Conservation (phyloP, 2,888 invertebrate genomes). For the Tinea semifulvella region DNA sequence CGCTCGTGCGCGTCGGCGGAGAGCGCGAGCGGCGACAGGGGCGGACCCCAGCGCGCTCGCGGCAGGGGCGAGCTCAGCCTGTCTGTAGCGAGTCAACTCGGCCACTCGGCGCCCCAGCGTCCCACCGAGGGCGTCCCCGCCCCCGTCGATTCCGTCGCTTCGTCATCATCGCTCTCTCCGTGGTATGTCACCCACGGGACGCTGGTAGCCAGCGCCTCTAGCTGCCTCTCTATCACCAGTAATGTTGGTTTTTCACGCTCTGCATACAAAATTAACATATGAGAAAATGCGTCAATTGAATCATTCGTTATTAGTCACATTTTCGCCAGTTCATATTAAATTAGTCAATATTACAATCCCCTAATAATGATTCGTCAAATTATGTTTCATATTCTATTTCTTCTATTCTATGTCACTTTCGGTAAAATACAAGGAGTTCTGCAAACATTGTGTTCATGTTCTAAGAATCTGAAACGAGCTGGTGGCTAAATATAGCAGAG, state of each 20-base stretch:
- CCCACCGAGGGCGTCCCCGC: conserved; percentile 79
- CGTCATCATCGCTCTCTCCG: conserved; percentile 34
- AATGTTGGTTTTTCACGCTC: conserved; percentile 79
- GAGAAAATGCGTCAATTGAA: too few species aligned
- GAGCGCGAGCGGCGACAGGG: conserved; percentile 31
- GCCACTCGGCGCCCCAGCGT: conserved; percentile 95
- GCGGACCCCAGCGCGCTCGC: conserved; percentile 46
- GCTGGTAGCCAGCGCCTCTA: conserved; percentile 69
- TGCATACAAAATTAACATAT: too few species aligned
- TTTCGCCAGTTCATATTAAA: too few species aligned
- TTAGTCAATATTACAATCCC: too few species aligned
- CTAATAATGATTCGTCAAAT: too few species aligned
- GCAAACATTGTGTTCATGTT: too few species aligned
- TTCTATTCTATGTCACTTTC: too few species aligned
- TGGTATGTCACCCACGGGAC: conserved; percentile 45
- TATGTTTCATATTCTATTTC: too few species aligned
- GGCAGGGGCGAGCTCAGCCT: conserved; percentile 36
- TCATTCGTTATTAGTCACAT: too few species aligned
- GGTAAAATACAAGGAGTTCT: too few species aligned
- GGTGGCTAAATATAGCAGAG: background rate
- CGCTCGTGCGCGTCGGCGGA: conserved; percentile 75
- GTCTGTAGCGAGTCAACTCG: conserved; percentile 84
- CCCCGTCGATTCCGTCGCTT: conserved; percentile 32
- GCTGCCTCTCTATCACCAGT: conserved; percentile 72
- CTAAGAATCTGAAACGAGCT: too few species aligned